These are phyloP conservation scores for Euleptes europaea DNA, from an alignment of 2,113 vertebrate genomes.

Conservation along the genomic window DNA sequence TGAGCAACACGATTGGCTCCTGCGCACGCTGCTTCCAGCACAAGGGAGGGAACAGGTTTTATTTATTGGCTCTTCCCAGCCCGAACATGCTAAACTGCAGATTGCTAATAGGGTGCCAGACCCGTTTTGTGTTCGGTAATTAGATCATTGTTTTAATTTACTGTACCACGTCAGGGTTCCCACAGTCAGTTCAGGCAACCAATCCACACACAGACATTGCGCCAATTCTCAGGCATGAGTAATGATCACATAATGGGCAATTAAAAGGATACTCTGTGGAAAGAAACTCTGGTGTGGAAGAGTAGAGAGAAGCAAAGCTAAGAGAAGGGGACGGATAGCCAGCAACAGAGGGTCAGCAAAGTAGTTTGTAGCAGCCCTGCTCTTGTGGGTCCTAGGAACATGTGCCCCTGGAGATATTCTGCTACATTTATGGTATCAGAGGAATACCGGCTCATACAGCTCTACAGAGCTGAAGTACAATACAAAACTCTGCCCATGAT, in stretches of 20 bases:
- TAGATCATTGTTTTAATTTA: conserved; percentile 42
- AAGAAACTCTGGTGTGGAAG: conserved; percentile 35
- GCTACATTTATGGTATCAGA: neutral
- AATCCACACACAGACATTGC: neutral
- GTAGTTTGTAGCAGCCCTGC: neutral
- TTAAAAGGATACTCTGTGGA: conserved; percentile 53
- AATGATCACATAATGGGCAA: conserved; percentile 47
- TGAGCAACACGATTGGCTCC: neutral
- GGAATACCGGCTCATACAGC: conserved; percentile 21
- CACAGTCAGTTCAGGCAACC: conserved; percentile 5
- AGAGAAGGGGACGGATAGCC: neutral
- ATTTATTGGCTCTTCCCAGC: conserved; percentile 46
- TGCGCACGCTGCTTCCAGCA: conserved; percentile 4
- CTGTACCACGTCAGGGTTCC: conserved; percentile 35
- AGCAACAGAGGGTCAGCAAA: conserved; percentile 24
- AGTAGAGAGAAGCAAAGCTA: neutral
- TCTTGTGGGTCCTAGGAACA: neutral
- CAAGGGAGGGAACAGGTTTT: conserved; percentile 43
- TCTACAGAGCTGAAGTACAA: neutral
- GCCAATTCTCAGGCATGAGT: conserved; percentile 33
- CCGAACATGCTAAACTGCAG: conserved; percentile 42
- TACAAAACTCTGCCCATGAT: fast-evolving
- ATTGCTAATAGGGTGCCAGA: conserved; percentile 37
- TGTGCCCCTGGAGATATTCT: fast-evolving
- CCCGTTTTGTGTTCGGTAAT: conserved; percentile 2